Evolutionary conservation across 1,140 invertebrate genomes (phyloP).

Genomic region (Drosophila kanapiae): DNA sequence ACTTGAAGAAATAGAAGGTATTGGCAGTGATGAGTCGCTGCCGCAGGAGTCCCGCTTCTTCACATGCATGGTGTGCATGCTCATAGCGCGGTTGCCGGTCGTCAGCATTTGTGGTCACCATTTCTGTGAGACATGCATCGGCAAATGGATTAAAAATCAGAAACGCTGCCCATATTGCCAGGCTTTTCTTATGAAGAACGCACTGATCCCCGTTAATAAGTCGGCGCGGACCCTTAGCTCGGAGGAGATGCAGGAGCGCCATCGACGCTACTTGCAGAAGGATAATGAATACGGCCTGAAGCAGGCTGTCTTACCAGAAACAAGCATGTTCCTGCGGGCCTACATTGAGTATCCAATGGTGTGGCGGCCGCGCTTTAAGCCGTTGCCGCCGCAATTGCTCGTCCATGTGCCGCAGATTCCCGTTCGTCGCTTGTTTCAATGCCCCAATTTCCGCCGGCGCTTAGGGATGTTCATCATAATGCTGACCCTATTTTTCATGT

Average conservation of each 20-base stretch:
- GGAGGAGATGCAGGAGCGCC: constrained; percentile 24
- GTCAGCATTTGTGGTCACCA: constrained; percentile 62
- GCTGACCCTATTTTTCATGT: constrained; percentile 7
- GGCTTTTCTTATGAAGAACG: constrained; percentile 31
- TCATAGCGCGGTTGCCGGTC: constrained; percentile 8
- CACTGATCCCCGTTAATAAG: constrained; percentile 35
- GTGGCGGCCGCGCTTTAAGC: constrained; percentile 30
- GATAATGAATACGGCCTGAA: background rate
- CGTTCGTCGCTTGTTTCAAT: background rate
- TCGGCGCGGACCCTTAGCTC: background rate
- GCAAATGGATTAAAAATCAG: constrained; percentile 25
- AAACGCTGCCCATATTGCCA: constrained; percentile 50
- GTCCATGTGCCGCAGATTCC: background rate
- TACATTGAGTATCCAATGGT: background rate
- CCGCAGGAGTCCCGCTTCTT: background rate
- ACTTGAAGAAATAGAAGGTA: too few species aligned
- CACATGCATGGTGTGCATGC: constrained; percentile 54
- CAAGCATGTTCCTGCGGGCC: constrained; percentile 15
- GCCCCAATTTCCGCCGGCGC: constrained; percentile 13
- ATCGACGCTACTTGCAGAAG: background rate
- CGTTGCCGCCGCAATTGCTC: constrained; percentile 35
- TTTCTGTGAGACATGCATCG: constrained; percentile 52
- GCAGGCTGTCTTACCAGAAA: background rate
- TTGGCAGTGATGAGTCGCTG: background rate
- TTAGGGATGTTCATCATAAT: constrained; percentile 11